phyloP scores from a whole-genome alignment of 2,113 vertebrate genomes.

The Bothrops jararaca region DNA sequence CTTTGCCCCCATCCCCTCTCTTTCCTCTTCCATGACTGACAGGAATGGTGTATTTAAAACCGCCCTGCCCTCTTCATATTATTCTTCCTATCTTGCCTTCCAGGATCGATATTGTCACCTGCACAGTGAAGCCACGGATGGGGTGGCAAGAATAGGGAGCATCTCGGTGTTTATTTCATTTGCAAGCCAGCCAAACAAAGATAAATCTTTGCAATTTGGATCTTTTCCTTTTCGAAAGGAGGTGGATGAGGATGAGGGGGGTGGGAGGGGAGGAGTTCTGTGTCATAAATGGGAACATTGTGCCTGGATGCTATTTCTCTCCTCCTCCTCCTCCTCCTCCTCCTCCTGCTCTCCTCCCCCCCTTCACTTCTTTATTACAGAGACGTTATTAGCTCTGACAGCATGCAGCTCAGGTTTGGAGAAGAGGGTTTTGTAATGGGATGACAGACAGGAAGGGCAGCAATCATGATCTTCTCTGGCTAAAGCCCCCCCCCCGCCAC shows the following conservation, averaged over 20 bases:
- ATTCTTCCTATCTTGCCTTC: neutral
- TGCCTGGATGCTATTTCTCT: slow-evolving; percentile 73
- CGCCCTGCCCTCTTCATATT: neutral
- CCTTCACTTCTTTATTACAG: slow-evolving; percentile 68
- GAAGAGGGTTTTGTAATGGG: slow-evolving; percentile 96
- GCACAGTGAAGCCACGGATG: slow-evolving; percentile 46
- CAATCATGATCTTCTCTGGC: slow-evolving; percentile 92
- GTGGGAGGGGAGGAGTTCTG: slow-evolving; percentile 57
- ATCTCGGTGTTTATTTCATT: slow-evolving; percentile 73
- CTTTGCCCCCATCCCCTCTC: neutral
- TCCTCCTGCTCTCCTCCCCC: slow-evolving; percentile 53
- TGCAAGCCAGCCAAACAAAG: slow-evolving; percentile 76
- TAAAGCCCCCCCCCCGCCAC: slow-evolving; percentile 66
- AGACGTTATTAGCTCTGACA: slow-evolving; percentile 99
- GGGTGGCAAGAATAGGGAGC: slow-evolving; percentile 68
- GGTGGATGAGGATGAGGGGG: neutral
- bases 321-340: slow-evolving; percentile 55
- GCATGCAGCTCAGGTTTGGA: slow-evolving; percentile 94
- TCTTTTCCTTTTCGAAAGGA: neutral
- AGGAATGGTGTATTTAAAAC: neutral
- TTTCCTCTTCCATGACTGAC: neutral
- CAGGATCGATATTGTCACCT: neutral
- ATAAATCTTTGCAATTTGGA: slow-evolving; percentile 71
- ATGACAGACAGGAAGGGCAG: slow-evolving; percentile 99
- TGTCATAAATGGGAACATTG: slow-evolving; percentile 87